A percentile compares a stretch with the other conserved stretches of the same genome.
Evolutionary conservation across 2,113 vertebrate genomes (phyloP).

Genomic region (Hippocampus abdominalis): DNA sequence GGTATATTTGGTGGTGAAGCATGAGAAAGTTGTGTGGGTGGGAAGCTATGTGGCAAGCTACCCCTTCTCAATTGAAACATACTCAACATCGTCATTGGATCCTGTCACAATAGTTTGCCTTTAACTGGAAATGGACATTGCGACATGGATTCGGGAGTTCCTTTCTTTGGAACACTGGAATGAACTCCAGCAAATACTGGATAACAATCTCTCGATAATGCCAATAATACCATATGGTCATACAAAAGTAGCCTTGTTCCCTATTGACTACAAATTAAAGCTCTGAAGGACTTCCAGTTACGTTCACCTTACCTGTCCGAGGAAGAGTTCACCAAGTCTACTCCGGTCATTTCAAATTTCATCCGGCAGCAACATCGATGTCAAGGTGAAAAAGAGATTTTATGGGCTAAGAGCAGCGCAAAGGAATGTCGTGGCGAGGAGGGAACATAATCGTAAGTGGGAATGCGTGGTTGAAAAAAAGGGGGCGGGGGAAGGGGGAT

Average conservation of each 20-base stretch:
- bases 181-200: background rate
- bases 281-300: background rate
- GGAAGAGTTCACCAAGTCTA: slow-evolving; percentile 1
- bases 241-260: slow-evolving; percentile 34
- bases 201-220: too few species aligned
- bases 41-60: background rate
- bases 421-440: slow-evolving; percentile 28
- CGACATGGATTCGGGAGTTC: background rate
- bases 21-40: background rate
- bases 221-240: slow-evolving; percentile 13
- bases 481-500: slow-evolving; percentile 37
- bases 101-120: background rate
- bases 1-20: background rate
- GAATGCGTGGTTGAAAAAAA: slow-evolving; percentile 21
- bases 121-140: background rate
- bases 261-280: background rate
- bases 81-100: background rate
- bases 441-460: slow-evolving; percentile 41
- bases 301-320: slow-evolving; percentile 52
- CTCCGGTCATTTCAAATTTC: slow-evolving; percentile 11
- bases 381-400: slow-evolving; percentile 11
- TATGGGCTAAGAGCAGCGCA: slow-evolving; percentile 15
- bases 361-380: background rate
- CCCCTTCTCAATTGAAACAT: background rate
- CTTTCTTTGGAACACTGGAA: background rate